Base-by-base conservation (phyloP, 2,113 vertebrate genomes). In the Phrynosoma platyrhinos region DNA sequence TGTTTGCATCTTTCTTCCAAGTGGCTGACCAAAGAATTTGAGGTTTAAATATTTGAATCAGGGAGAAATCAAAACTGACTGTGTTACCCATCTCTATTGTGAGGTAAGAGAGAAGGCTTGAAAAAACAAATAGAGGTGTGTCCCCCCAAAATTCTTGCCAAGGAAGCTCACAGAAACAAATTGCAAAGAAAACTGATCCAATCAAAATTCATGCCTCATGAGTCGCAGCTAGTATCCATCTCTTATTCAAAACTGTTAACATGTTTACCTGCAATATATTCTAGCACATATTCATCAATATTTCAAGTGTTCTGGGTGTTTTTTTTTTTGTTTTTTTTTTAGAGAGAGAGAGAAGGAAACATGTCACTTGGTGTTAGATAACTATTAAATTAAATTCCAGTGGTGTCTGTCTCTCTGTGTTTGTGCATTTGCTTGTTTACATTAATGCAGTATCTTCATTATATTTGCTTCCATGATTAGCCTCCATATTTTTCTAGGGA, bases 381-480 rank as follows among this genome's bases (percentile, higher is more conserved):
- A 69, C 27, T 52, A 23, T n/a, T 42, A 30, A 14, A 78, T 83
- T 81, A 86, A 2, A 64, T 76, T 36, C 7, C 52, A 71, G 32
- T 42, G 8, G 55, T 32, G 64, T 66, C 20, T 76, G 0, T 16
- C 64, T 27, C 21, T 77, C 9, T 85, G 2, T 53, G 21, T 47
- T 25, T 52, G 40, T 23, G 42, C 12, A 2, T 79, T 36, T 10
- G 5, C 18, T 72, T 53, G 1, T 72, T 10, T 83, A 0, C 14
- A 16, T 71, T 36, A 64, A 81, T 10, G 12, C 86, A 72, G 16
- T 27, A 81, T 55, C 68, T 89, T 72, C 85, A 36, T 87, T 55
- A n/a, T 88, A 47, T 74, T 36, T 80, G 55, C 42, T 88, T 10
- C 0, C 36, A 36, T 89, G 2, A 27, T 88, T 30, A 79, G 64